A percentile compares a stretch with the other conserved stretches of the same genome.
phyloP scores from a whole-genome alignment of 2,113 vertebrate species.

The Dromaius novaehollandiae region DNA sequence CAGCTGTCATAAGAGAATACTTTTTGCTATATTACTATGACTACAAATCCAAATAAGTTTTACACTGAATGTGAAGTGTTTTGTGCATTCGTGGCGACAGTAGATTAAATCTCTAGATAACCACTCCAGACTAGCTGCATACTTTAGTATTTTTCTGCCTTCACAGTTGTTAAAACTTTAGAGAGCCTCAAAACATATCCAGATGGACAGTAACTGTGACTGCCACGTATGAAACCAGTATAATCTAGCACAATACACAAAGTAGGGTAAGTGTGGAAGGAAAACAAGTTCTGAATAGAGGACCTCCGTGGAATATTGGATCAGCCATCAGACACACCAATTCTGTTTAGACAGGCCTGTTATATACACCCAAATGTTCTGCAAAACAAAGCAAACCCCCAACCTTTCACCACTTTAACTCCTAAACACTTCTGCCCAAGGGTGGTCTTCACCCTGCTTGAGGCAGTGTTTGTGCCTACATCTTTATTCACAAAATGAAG shows the following conservation, averaged over 20 bases:
- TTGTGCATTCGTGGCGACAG: neutral
- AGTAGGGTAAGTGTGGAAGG: slow-evolving; percentile 20
- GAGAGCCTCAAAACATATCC: slow-evolving; percentile 9
- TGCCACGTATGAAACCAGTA: slow-evolving; percentile 18
- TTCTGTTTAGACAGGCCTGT: slow-evolving; percentile 57
- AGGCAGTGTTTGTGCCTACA: neutral
- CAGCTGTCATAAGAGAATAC: neutral
- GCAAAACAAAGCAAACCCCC: slow-evolving; percentile 27
- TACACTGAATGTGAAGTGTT: neutral
- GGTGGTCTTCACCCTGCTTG: slow-evolving; percentile 35
- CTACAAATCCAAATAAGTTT: neutral
- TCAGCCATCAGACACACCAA: slow-evolving; percentile 47
- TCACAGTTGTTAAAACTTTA: slow-evolving; percentile 42
- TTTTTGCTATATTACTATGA: neutral
- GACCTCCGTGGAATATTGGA: slow-evolving; percentile 34
- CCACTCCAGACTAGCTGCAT: slow-evolving; percentile 39
- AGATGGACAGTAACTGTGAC: slow-evolving; percentile 40
- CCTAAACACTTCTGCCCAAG: slow-evolving; percentile 30
- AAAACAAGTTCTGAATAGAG: slow-evolving; percentile 55
- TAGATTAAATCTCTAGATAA: slow-evolving; percentile 11
- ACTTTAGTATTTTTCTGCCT: slow-evolving; percentile 5
- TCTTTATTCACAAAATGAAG: slow-evolving; percentile 30
- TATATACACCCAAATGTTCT: slow-evolving; percentile 43
- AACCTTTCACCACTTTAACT: slow-evolving; percentile 19
- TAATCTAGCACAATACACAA: slow-evolving; percentile 30